These are phyloP conservation scores for Drosophila incognita DNA, from an alignment of 2,888 invertebrate species.

Conservation along the genomic window DNA sequence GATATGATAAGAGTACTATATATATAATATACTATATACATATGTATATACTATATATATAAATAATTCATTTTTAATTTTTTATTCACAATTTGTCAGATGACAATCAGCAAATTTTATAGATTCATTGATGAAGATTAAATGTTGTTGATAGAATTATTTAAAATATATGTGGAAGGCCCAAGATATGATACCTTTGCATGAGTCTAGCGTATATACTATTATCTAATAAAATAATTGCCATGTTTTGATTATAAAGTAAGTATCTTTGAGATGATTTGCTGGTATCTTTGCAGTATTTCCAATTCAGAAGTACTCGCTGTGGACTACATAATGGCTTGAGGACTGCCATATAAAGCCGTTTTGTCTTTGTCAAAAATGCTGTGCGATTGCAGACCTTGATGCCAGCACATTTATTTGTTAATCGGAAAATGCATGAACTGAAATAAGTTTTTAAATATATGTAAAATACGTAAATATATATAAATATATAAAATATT, in stretches of 20 bases:
- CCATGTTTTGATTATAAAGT: background rate
- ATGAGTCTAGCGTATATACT: background rate
- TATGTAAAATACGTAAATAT: too few relatives aligned
- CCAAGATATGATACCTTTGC: background rate
- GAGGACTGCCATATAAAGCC: background rate
- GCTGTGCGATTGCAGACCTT: background rate
- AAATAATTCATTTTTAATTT: too few relatives aligned
- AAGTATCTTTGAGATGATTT: background rate
- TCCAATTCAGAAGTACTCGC: background rate
- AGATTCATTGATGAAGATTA: background rate
- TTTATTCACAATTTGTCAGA: background rate
- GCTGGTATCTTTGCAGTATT: background rate
- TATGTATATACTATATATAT: too few relatives aligned
- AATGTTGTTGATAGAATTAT: background rate
- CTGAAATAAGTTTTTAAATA: background rate
- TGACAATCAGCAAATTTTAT: background rate
- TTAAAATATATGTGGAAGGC: background rate
- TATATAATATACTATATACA: too few relatives aligned
- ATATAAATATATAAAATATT: too few relatives aligned
- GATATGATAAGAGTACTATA: too few relatives aligned
- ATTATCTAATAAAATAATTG: background rate
- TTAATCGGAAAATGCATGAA: background rate
- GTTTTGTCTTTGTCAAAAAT: background rate
- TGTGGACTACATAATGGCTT: background rate
- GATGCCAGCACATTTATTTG: background rate